Evolutionary conservation across 2,888 invertebrate species (phyloP), one percentile per base, ranked within the genome.

Genomic region (Synergus japonicus): DNA sequence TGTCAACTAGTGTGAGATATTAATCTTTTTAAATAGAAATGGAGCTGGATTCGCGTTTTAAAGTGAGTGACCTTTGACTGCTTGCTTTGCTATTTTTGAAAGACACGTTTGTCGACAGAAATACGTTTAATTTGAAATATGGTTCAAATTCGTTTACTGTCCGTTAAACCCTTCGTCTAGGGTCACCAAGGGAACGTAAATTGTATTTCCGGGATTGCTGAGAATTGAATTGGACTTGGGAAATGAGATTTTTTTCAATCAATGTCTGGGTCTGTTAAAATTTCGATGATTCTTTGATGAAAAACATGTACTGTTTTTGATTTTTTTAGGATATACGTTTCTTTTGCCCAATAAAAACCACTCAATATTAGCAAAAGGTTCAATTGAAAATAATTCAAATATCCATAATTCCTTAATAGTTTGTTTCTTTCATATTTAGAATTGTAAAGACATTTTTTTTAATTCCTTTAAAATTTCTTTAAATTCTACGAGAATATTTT

Each of bases 191-290:
- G 73, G 54, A 54, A 54, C 49, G 73, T 73, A 73, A 73, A 73
- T 73, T 15, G 54, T 54, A 73, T 73, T 73, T 73, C 73, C 54
- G 73, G 73, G n/a, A 54, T 73, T 73, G n/a, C 73, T 29, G 69
- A 15, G 73, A 37, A 73, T 73, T 54, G 22, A 54, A 49, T 73
- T 73, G 54, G 29, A n/a, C 73, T 49, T 73, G 73, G 73, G 73
- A 73, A 73, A 73, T 73, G 29, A 37, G 37, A 54, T 73, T 73
- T 41, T 73, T 73, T 49, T 73, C 29, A 5, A n/a, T 54, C 49
- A 37, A 15, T 49, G 73, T 73, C 73, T 73, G 37, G 67, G 54
- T 54, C n/a, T 54, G 10, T 73, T 41, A 73, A 37, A 37, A 29
- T 9, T 29, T 73, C 54, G 22, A 73, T 54, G 73, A 15, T n/a